Percentiles rank a stretch among this genome's conserved stretches.
These are phyloP conservation scores for Eubasilissa regina DNA, from an alignment of 1,140 invertebrate species.

Conservation along the genomic window DNA sequence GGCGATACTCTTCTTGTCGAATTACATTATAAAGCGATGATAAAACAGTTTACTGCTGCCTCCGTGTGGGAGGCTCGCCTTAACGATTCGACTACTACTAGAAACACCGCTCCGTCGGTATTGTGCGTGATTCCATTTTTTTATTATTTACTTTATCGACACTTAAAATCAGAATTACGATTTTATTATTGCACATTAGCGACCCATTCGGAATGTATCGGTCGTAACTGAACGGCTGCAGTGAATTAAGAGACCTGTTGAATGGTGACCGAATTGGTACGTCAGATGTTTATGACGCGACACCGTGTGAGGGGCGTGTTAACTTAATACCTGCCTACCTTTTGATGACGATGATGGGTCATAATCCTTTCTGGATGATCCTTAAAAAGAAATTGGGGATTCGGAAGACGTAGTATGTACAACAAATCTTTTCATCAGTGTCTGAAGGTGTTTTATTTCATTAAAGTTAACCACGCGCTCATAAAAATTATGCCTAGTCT, in stretches of 20 bases:
- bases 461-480: no score
- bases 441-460: no score
- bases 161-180: slow-evolving; percentile 48
- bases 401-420: no score
- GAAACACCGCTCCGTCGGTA: slow-evolving; percentile 53
- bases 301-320: slow-evolving; percentile 3
- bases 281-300: slow-evolving; percentile 26
- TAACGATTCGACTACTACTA: slow-evolving; percentile 52
- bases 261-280: slow-evolving; percentile 16
- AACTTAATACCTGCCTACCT: background rate
- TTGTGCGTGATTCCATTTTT: slow-evolving; percentile 58
- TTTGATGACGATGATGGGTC: no score
- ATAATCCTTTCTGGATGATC: no score
- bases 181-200: slow-evolving; percentile 51
- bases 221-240: slow-evolving; percentile 33
- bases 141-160: slow-evolving; percentile 53
- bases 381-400: no score
- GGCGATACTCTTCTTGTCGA: slow-evolving; percentile 60
- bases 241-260: slow-evolving; percentile 33
- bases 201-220: slow-evolving; percentile 50
- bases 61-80: slow-evolving; percentile 51
- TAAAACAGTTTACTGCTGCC: slow-evolving; percentile 57
- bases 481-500: no score
- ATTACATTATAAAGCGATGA: slow-evolving; percentile 60
- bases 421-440: no score